These are phyloP conservation scores for Bibio marci DNA, from an alignment of 2,888 invertebrate species.

Conservation along the genomic window DNA sequence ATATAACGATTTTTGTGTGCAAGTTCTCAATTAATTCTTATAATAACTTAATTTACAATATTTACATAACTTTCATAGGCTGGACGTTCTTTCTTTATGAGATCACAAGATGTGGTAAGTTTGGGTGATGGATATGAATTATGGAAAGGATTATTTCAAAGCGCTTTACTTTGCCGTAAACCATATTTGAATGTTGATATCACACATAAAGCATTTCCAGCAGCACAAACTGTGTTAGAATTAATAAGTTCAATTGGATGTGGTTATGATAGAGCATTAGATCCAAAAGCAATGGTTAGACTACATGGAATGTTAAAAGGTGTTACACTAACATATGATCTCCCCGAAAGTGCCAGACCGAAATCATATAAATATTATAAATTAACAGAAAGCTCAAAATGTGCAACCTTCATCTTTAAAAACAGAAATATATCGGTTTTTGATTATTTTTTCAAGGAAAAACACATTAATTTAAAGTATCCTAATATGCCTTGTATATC, in stretches of 20 bases:
- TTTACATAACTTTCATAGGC: conserved; percentile 32
- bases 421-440: conserved; percentile 27
- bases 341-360: not conserved
- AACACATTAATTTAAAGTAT: conserved; percentile 20
- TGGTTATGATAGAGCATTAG: not conserved
- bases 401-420: conserved; percentile 6
- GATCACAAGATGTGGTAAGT: conserved; percentile 23
- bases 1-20: too few species aligned
- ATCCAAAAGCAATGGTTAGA: not conserved
- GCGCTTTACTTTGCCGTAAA: conserved; percentile 74
- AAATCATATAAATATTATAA: too few species aligned
- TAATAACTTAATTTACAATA: not conserved
- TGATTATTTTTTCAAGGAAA: conserved; percentile 16
- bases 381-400: too few species aligned
- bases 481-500: conserved; percentile 69
- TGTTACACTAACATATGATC: conserved; percentile 17
- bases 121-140: conserved; percentile 73
- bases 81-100: conserved; percentile 65
- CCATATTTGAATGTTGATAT: conserved; percentile 86
- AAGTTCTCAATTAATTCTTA: too few species aligned
- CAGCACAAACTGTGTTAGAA: conserved; percentile 15
- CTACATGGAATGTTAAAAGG: conserved; percentile 11
- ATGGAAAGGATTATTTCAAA: conserved; percentile 88
- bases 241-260: not conserved
- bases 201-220: conserved; percentile 62